phyloP scores from a whole-genome alignment of 2,888 invertebrate species.

The Elgonia sp. region DNA sequence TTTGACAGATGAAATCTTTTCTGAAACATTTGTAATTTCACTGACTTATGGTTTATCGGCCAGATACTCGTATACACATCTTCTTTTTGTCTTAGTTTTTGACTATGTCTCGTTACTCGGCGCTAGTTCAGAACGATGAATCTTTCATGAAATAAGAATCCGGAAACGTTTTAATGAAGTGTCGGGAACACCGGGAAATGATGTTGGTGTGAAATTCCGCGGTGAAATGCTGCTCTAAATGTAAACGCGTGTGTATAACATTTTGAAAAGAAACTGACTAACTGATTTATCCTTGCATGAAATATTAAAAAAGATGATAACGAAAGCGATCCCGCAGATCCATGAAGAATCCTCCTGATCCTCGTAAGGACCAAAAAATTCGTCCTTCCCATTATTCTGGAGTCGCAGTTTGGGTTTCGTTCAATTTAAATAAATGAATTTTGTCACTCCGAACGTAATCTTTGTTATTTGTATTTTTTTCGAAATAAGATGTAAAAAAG shows the following conservation, averaged over 20 bases:
- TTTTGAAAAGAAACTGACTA: slow-evolving; percentile 50
- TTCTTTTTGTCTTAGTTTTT: slow-evolving; percentile 33
- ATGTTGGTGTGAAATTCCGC: slow-evolving; percentile 65
- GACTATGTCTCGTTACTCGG: slow-evolving; percentile 31
- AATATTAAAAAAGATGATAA: slow-evolving; percentile 10
- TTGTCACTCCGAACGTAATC: slow-evolving; percentile 16
- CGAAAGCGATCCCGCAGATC: too few relatives aligned
- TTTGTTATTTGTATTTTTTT: background rate
- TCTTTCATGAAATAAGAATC: slow-evolving; percentile 74
- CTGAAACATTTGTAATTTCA: slow-evolving; percentile 5
- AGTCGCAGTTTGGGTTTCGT: background rate
- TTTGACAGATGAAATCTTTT: background rate
- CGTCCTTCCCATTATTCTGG: background rate
- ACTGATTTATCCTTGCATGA: slow-evolving; percentile 46
- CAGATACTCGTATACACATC: slow-evolving; percentile 6
- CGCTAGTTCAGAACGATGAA: slow-evolving; percentile 61
- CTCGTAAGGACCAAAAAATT: too few relatives aligned
- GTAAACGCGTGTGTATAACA: slow-evolving; percentile 46
- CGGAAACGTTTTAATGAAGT: slow-evolving; percentile 75
- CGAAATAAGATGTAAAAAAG: slow-evolving; percentile 39
- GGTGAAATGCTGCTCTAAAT: slow-evolving; percentile 44
- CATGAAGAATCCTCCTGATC: background rate
- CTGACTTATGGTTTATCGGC: slow-evolving; percentile 10
- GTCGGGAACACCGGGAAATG: slow-evolving; percentile 68
- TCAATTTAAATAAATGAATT: slow-evolving; percentile 28